Conservation (phyloP, 2,888 invertebrate species). For the Clostera curtula region DNA sequence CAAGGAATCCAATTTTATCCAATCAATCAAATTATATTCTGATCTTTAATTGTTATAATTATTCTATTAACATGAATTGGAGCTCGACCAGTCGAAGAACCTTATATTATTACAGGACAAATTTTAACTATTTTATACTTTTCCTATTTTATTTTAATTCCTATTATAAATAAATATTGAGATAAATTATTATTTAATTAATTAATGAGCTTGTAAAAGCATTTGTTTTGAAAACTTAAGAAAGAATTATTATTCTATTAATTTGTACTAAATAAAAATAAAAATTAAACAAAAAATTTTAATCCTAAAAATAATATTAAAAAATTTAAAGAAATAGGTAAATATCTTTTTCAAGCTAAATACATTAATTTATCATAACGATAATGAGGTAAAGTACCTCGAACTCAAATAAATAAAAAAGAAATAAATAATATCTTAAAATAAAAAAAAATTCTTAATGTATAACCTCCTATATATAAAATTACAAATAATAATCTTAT, state of each 20-base stretch:
- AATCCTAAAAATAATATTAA: slow-evolving; percentile 74
- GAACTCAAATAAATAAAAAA: slow-evolving; percentile 79
- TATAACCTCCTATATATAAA: slow-evolving; percentile 74
- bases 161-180: slow-evolving; percentile 67
- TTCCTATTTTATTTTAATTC: slow-evolving; percentile 71
- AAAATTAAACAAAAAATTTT: slow-evolving; percentile 58
- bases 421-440: slow-evolving; percentile 71
- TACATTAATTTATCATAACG: slow-evolving; percentile 85
- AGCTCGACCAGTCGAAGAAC: slow-evolving; percentile 79
- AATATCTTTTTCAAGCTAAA: slow-evolving; percentile 79
- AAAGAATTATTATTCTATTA: slow-evolving; percentile 77
- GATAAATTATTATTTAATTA: slow-evolving; percentile 66
- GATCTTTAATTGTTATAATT: slow-evolving; percentile 69
- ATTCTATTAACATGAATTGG: slow-evolving; percentile 83
- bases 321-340: slow-evolving; percentile 78
- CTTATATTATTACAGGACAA: slow-evolving; percentile 78
- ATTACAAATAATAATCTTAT: slow-evolving; percentile 76
- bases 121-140: slow-evolving; percentile 76
- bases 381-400: slow-evolving; percentile 80
- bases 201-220: slow-evolving; percentile 80
- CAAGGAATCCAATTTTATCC: slow-evolving; percentile 77
- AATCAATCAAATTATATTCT: slow-evolving; percentile 76
- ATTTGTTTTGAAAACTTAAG: slow-evolving; percentile 82
- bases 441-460: slow-evolving; percentile 65
- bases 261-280: slow-evolving; percentile 66